Evolutionary conservation across 2,797 vertebrate species (phyloP), one percentile per base, ranked within the genome.

Genomic region (Tapera naevia): DNA sequence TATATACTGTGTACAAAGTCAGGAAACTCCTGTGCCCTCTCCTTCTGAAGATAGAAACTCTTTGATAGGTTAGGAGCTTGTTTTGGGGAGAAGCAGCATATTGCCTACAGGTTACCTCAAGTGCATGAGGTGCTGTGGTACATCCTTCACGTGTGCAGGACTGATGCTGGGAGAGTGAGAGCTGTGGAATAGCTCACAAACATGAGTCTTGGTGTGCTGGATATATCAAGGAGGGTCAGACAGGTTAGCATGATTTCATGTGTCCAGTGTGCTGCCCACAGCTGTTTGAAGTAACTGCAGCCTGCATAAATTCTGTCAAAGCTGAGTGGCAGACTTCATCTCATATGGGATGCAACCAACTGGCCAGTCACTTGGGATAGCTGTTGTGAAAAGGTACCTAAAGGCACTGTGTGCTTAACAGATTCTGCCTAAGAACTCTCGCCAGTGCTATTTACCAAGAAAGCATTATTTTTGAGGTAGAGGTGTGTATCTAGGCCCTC

Each of bases 401-500:
- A 92, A 71, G 45, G 53, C 33, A 76, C 58, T 0, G 0, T 24
- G 48, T 86, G 70, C 11, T 51, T 48, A 54, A 27, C 4, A 11
- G 30, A 28, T 79, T 84, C 66, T 70, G 78, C 60, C 45, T 70
- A 80, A 89, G 69, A 89, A 57, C 50, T 92, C 46, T 65, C 71
- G 39, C 13, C 37, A 65, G 5, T 37, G 41, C 16, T 73, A 0
- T 88, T 85, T 86, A 86, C 88, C 81, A 89, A 92, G 50, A 70
- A 84, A 80, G 24, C 65, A 33, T 92, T 86, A 89, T 60, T 71
- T 48, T 79, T 75, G 45, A 93, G 66, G 89, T 92, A 80, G 91
- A 92, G 75, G 56, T 95, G 65, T 76, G 73, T 48, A 43, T 90
- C 75, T 90, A 85, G 80, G 86, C 67, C 89, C 81, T 95, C 86